Evolutionary conservation across 2,888 invertebrate species (phyloP).

Genomic region (Mylabris sibirica): DNA sequence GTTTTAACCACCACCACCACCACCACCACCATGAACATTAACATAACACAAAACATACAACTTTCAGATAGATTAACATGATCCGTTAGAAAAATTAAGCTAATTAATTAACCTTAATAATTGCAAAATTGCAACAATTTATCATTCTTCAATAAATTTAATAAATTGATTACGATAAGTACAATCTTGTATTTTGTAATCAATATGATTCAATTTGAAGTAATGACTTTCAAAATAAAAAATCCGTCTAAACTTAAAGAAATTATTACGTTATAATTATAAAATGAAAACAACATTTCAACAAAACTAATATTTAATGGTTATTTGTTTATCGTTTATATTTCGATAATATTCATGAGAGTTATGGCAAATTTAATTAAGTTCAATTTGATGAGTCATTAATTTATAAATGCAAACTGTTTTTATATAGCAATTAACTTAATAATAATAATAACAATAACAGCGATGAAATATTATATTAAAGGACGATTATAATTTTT

Average conservation of each 20-base stretch:
- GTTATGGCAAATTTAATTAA: slow-evolving; percentile 33
- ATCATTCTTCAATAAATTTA: background rate
- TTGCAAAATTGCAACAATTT: background rate
- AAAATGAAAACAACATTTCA: background rate
- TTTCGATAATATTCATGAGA: background rate
- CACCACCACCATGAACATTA: background rate
- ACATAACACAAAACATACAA: slow-evolving; percentile 53
- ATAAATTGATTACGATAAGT: background rate
- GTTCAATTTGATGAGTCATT: slow-evolving; percentile 36
- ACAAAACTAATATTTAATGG: background rate
- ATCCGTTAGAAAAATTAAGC: background rate
- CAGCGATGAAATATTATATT: no score
- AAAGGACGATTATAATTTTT: no score
- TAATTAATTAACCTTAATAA: background rate
- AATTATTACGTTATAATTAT: no score
- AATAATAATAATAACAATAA: slow-evolving; percentile 6
- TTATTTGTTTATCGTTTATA: slow-evolving; percentile 4
- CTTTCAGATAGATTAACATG: slow-evolving; percentile 54
- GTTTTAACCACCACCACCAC: background rate
- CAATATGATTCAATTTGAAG: background rate
- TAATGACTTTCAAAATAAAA: background rate
- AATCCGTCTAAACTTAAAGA: no score
- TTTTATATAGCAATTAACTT: slow-evolving; percentile 23
- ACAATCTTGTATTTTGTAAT: background rate
- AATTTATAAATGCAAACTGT: slow-evolving; percentile 32